A percentile compares a stretch with the other conserved stretches of the same genome.
phyloP scores from a whole-genome alignment of 2,113 vertebrate species.

The Morone chrysops region DNA sequence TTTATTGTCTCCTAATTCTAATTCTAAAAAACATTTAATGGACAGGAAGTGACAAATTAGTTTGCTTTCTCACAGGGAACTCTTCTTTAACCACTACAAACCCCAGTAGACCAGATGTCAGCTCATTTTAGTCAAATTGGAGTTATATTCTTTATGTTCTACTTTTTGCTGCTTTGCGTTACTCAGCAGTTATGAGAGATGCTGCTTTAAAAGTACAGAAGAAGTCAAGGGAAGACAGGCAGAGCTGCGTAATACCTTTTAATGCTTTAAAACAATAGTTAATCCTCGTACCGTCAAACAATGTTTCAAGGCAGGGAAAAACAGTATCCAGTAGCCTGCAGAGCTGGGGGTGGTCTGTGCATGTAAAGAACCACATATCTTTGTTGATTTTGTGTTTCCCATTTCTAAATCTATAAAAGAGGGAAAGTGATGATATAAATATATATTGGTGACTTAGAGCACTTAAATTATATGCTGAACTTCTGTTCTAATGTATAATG shows the following conservation, averaged over 20 bases:
- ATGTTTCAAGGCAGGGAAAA: not conserved
- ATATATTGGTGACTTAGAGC: not conserved
- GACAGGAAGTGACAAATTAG: not conserved
- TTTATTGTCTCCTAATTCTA: not conserved
- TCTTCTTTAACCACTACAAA: not conserved
- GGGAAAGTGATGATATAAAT: not conserved
- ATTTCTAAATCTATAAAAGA: not conserved
- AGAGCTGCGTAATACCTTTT: not conserved
- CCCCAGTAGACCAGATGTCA: not conserved
- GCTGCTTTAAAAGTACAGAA: not conserved
- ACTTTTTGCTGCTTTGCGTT: not conserved
- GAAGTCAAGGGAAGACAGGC: not conserved
- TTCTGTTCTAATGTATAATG: not conserved
- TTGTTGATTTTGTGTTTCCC: not conserved
- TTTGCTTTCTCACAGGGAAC: not conserved
- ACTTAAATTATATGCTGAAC: not conserved
- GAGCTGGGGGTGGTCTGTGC: too few relatives aligned
- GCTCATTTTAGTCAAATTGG: not conserved
- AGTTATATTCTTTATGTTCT: not conserved
- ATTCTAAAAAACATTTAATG: not conserved
- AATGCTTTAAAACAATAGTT: not conserved
- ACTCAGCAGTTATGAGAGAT: not conserved
- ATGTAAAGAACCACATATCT: not conserved
- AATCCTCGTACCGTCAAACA: not conserved
- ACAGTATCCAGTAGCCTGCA: not conserved